Evolutionary conservation across 2,888 invertebrate genomes (phyloP).

Genomic region (Herminia tarsipennalis): DNA sequence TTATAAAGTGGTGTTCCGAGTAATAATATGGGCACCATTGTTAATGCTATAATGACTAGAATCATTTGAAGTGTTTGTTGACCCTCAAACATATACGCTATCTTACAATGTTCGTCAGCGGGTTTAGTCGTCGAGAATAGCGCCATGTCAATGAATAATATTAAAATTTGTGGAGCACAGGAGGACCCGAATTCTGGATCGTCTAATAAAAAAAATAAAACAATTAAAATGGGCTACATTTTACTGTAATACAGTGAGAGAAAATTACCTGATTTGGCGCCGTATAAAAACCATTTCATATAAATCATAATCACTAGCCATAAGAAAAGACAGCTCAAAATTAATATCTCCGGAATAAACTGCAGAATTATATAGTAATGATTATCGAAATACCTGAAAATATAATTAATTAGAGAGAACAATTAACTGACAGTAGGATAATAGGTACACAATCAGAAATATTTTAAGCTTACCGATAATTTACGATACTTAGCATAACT

Average conservation of each 20-base stretch:
- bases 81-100: slow-evolving; percentile 82
- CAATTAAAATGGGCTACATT: not conserved
- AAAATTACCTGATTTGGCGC: slow-evolving; percentile 55
- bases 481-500: slow-evolving; percentile 89
- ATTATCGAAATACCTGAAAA: slow-evolving; percentile 85
- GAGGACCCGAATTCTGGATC: slow-evolving; percentile 55
- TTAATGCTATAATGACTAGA: slow-evolving; percentile 84
- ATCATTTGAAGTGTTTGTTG: slow-evolving; percentile 85
- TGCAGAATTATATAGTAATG: slow-evolving; percentile 88
- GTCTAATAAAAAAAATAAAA: slow-evolving; percentile 34
- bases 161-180: slow-evolving; percentile 91
- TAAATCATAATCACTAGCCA: slow-evolving; percentile 95
- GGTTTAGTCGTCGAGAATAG: slow-evolving; percentile 71
- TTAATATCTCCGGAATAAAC: slow-evolving; percentile 96
- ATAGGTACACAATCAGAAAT: not conserved
- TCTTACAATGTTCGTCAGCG: slow-evolving; percentile 67
- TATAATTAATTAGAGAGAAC: slow-evolving; percentile 35
- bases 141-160: slow-evolving; percentile 92
- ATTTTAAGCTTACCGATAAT: slow-evolving; percentile 84
- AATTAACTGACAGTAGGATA: not conserved
- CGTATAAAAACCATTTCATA: slow-evolving; percentile 92
- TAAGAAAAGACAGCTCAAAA: slow-evolving; percentile 93
- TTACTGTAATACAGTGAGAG: not conserved
- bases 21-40: slow-evolving; percentile 90
- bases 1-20: slow-evolving; percentile 89